These are phyloP conservation scores for Netelia fuscicornis DNA, from an alignment of 2,888 invertebrate genomes.

Conservation along the genomic window DNA sequence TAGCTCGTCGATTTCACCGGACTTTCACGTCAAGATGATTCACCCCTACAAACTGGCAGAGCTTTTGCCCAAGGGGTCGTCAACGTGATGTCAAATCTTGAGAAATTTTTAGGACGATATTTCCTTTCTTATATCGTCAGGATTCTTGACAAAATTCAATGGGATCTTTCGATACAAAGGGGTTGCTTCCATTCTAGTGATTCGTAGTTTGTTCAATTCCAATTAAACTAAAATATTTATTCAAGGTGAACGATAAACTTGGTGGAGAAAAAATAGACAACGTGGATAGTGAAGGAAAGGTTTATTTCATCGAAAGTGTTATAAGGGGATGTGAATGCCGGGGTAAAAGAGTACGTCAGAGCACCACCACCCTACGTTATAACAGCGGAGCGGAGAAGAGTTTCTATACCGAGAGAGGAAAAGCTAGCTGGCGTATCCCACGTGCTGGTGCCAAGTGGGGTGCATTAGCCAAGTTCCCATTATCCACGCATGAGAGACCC, in stretches of 20 bases:
- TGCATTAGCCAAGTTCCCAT: constrained; percentile 84
- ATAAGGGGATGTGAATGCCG: constrained; percentile 64
- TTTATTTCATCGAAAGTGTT: constrained; percentile 59
- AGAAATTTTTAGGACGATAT: constrained; percentile 7
- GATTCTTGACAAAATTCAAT: constrained; percentile 13
- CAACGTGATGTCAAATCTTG: constrained; percentile 2
- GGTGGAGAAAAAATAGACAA: not conserved
- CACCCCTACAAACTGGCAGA: constrained; percentile 35
- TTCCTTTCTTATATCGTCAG: not conserved
- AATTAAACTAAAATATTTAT: not conserved
- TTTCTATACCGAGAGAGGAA: constrained; percentile 50
- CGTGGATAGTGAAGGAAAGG: constrained; percentile 6
- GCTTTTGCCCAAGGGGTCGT: not conserved
- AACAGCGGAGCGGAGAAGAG: constrained; percentile 51
- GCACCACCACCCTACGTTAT: constrained; percentile 21
- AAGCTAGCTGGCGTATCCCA: constrained; percentile 77
- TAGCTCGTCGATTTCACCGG: constrained; percentile 70
- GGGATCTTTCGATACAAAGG: not conserved
- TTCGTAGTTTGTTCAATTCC: not conserved
- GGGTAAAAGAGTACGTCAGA: constrained; percentile 68
- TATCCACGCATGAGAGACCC: constrained; percentile 84
- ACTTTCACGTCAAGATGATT: constrained; percentile 60
- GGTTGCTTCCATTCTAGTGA: not conserved
- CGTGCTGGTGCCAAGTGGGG: constrained; percentile 81
- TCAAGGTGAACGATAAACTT: not conserved